Evolutionary conservation across 2,113 vertebrate genomes (phyloP), one percentile per base, ranked within the genome.

Genomic region (Eclectus roratus): DNA sequence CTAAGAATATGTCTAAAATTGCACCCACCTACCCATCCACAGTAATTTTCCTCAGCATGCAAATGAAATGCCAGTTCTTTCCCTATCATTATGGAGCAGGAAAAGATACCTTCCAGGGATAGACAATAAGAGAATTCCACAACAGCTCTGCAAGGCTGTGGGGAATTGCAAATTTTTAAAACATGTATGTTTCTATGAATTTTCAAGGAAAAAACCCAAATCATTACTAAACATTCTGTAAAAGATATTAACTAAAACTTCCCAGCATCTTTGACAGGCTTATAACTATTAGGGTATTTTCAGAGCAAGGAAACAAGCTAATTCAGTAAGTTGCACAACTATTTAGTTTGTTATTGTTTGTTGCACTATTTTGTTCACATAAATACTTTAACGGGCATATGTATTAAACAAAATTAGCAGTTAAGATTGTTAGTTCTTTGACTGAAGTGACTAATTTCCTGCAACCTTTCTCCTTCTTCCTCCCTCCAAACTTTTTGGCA

Each of bases 371-470:
- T 37, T 37, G 55, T 11, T 52, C 88, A 72, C 73, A 78, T 84
- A 88, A 37, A 28, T 68, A 71, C 35, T 56, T 17, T 11, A 41
- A 50, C 39, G 72, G 56, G 43, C 77, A 71, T 68, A 69, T 78
- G 41, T 5, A 68, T 53, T 33, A 74, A 13, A 78, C 43, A 74
- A 64, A 81, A 91, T 68, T 23, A 88, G 82, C 61, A 92, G 70
- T 61, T 92, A 11, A 85, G 80, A 56, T 56, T 65, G 91, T 79
- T 60, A 41, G 60, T 52, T 91, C 85, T 93, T 53, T 69, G 83
- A 93, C 76, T 72, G 4, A 88, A 92, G 53, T 65, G 86, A 96
- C 60, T 81, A 72, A 97, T 93, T 94, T 96, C 89, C 89, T 88
- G 82, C 74, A 88, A 92, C 82, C 86, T 91, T 89, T 94, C 92